phyloP scores from a whole-genome alignment of 2,888 invertebrate species.

The Drosophila imparisetae region DNA sequence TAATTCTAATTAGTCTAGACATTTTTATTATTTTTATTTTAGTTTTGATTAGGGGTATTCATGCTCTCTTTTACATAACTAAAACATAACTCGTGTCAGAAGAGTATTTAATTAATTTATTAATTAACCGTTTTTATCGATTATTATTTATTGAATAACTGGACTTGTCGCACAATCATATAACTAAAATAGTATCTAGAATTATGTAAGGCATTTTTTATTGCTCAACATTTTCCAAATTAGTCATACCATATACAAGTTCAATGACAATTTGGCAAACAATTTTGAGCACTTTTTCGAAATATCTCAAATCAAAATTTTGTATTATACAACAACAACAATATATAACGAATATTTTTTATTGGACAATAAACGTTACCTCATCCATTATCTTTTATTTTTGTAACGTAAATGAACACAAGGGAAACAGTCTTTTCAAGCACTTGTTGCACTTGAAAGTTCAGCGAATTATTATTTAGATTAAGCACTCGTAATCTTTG shows the following conservation, averaged over 20 bases:
- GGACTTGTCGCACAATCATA: background rate
- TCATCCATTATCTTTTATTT: conserved; percentile 46
- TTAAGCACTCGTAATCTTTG: conserved; percentile 3
- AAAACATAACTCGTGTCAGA: background rate
- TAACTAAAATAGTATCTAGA: background rate
- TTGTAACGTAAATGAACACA: conserved; percentile 51
- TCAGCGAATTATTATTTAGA: conserved; percentile 5
- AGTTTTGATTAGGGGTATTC: background rate
- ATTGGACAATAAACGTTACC: conserved; percentile 44
- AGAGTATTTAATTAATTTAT: background rate
- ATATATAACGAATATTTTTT: background rate
- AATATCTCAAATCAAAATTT: background rate
- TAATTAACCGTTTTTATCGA: background rate
- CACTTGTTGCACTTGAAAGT: conserved; percentile 12
- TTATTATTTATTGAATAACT: background rate
- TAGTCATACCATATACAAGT: background rate
- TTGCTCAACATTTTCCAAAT: background rate
- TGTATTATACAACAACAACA: conserved; percentile 1
- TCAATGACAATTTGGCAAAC: background rate
- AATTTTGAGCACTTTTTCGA: background rate
- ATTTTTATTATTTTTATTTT: background rate
- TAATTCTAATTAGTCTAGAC: background rate
- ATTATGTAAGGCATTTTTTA: background rate
- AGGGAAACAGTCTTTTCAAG: conserved; percentile 22
- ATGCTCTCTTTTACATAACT: background rate